Percentiles rank a stretch among this genome's conserved stretches.
These are phyloP conservation scores for Neoseiulus cucumeris DNA, from an alignment of 1,140 invertebrate species.

Conservation along the genomic window DNA sequence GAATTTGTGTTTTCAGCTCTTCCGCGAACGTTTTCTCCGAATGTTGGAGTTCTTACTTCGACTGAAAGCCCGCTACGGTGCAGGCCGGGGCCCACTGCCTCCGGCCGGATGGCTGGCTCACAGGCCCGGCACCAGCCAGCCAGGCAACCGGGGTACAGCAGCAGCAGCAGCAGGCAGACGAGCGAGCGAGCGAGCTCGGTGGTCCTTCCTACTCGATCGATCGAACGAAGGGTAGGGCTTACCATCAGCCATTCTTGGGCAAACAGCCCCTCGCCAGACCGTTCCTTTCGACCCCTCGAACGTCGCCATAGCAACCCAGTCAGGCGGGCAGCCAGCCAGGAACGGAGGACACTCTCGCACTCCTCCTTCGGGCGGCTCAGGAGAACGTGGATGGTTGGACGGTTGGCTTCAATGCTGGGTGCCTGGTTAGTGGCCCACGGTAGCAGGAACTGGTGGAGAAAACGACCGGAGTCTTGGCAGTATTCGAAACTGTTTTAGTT, in stretches of 20 bases:
- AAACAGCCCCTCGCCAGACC: neutral
- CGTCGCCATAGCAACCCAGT: slow-evolving; percentile 3
- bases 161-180: neutral
- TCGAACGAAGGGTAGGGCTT: slow-evolving; percentile 4
- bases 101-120: neutral
- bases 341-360: neutral
- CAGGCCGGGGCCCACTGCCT: no score
- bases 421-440: neutral
- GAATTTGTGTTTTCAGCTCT: no score
- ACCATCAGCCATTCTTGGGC: slow-evolving; percentile 10
- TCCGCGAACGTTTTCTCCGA: no score
- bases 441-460: no score
- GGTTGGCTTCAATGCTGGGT: neutral
- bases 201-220: slow-evolving; percentile 9
- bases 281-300: neutral
- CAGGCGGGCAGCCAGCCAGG: neutral
- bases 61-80: no score
- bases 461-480: no score
- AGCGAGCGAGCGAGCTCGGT: neutral
- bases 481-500: no score
- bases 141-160: no score
- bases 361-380: neutral
- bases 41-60: no score
- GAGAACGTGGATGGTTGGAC: no score
- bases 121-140: neutral